phyloP scores from a whole-genome alignment of 2,888 invertebrate species.

The Rhimphoctona megacephalus region DNA sequence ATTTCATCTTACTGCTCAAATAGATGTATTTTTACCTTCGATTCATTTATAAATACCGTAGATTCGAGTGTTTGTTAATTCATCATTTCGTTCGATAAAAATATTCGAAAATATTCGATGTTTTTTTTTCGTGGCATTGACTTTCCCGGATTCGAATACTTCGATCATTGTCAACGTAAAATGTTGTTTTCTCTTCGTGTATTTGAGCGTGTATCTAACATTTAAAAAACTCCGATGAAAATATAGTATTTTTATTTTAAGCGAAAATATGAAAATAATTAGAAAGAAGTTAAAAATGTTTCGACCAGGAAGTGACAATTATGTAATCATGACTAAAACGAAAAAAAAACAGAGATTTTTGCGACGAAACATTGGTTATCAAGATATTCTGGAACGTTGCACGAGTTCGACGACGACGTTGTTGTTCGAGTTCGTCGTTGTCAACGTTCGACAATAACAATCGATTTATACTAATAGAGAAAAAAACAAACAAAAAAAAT shows the following conservation, averaged over 20 bases:
- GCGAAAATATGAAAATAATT: neutral
- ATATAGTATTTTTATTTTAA: neutral
- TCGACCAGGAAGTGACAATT: conserved; percentile 37
- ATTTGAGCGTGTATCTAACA: conserved; percentile 53
- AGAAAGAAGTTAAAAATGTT: conserved; percentile 63
- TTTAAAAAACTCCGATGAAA: conserved; percentile 15
- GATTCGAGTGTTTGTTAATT: conserved; percentile 12
- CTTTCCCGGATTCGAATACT: neutral
- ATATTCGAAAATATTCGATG: conserved; percentile 5
- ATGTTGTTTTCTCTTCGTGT: conserved; percentile 28
- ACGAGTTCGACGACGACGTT: conserved; percentile 17
- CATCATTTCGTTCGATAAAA: neutral
- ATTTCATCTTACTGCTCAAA: neutral
- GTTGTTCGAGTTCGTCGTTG: conserved; percentile 22
- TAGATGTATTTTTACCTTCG: neutral
- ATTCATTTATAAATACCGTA: no score
- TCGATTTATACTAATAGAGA: conserved; percentile 39
- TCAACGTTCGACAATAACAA: conserved; percentile 66
- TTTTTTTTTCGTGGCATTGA: neutral
- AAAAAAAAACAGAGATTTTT: neutral
- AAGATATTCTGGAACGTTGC: neutral
- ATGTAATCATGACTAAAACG: neutral
- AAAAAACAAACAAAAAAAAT: conserved; percentile 20
- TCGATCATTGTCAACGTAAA: neutral
- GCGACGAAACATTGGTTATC: conserved; percentile 13